Base-by-base conservation (phyloP, 2,113 vertebrate species). In the Andinoacara biseriatus region DNA sequence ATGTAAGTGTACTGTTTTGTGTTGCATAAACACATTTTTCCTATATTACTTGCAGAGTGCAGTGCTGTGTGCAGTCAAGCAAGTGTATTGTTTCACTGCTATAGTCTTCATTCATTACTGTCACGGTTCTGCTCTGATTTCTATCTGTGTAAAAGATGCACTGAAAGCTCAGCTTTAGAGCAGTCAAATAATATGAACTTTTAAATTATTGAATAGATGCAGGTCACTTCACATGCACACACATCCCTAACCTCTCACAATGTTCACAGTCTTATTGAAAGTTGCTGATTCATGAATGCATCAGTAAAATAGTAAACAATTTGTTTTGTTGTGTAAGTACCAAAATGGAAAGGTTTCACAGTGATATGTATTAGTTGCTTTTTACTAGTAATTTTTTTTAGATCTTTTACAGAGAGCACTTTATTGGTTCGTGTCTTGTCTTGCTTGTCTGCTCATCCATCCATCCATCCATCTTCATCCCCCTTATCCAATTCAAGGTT, bases 1-100 rank as follows among this genome's bases (percentile, higher is more conserved):
- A 43, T 84, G 43, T 24, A 90, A 90, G 86, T 86, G 81, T 81
- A 74, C 35, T 79, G 46, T 86, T 90, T 83, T 91, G 78, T 90
- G 80, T 67, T 31, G 52, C 18, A 80, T 59, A n/a, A 49, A 78
- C 63, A 79, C 83, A 80, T 63, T 65, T 83, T 35, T 58, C 14
- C 52, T 49, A 60, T 14, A 78, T 31, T 74, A 84, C 20, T 22
- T 62, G 80, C 58, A 79, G 3, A 80, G 35, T 61, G 22, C 58
- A 54, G 58, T 87, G 38, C 46, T 82, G 74, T 69, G 72, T 88
- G 61, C 13, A 1, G 76, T 59, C 65, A 78, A 38, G 78, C 74
- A n/a, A 63, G 38, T 74, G 52, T 84, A 82, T 86, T 79, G 60
- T 84, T 80, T 33, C 18, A 38, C 31, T 46, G 20, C 54, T 88